Conservation (phyloP, 2,113 vertebrate species). For the Rana temporaria region DNA sequence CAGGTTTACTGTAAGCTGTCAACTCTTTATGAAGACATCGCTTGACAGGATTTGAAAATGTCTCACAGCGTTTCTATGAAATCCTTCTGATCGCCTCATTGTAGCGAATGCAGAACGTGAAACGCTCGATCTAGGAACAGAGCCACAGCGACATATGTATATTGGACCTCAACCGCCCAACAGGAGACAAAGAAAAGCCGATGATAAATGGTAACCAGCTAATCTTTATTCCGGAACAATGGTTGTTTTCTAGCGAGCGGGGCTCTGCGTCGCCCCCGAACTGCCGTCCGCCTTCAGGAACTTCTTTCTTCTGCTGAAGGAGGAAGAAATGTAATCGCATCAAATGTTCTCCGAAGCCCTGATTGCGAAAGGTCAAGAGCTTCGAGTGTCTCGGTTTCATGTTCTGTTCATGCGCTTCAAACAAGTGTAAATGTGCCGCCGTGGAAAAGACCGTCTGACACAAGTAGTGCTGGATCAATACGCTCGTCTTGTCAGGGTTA, state of each 20-base stretch:
- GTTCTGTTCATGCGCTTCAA: conserved; percentile 20
- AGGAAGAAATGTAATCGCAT: background rate
- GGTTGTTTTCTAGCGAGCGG: background rate
- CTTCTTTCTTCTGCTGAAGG: background rate
- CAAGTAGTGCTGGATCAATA: background rate
- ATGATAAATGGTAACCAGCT: no score
- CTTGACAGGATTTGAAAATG: no score
- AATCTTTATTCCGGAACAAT: background rate
- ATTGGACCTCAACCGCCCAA: no score
- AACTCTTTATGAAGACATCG: no score
- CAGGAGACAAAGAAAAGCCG: no score
- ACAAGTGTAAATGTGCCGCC: background rate
- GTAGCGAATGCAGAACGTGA: no score
- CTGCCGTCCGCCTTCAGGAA: background rate
- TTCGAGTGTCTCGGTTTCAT: background rate
- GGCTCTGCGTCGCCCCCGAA: background rate
- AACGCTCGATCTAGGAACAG: no score
- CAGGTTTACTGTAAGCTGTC: no score
- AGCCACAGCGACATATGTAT: no score
- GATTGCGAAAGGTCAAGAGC: conserved; percentile 37
- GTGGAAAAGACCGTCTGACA: background rate
- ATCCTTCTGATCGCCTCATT: no score
- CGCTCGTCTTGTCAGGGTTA: background rate
- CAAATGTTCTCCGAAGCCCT: background rate
- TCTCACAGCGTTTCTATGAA: no score